Evolutionary conservation across 2,888 invertebrate species (phyloP), one percentile per base, ranked within the genome.

Genomic region (Tigriopus californicus): DNA sequence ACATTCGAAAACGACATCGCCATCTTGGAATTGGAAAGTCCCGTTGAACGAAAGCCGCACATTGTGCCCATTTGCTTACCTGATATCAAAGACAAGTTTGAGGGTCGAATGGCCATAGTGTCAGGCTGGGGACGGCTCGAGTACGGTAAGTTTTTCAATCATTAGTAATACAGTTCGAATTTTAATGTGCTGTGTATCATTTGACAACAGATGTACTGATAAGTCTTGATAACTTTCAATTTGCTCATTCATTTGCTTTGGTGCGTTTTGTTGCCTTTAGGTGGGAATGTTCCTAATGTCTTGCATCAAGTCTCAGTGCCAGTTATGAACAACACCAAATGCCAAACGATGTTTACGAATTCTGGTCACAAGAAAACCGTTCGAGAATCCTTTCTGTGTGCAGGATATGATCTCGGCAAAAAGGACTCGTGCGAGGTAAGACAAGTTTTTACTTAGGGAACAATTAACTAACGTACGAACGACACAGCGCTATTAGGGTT

Each of bases 1-100:
- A 90, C 90, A 0, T 90, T 91, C 67, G 90, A 90, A 68, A 91
- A 90, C 67, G 91, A 92, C 70, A 74, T 91, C 65, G 91, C 91
- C 0, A 70, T 92, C 24, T 70, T 91, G 54, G 90, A 91, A 68
- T 70, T 92, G 63, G 90, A 90, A 62, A 77, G 82, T 8, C 80
- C 89, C 0, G 78, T 91, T 10, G 79, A 81, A 63, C 89, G 83
- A 67, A 87, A 88, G 68, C 79, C 82, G 24, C 89, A 90, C 70
- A 87, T 91, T 63, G 88, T 90, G 44, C 91, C 91, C 24, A 88
- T 91, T 70, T 92, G 91, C 72, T 80, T 92, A 79, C 90, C 89
- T 1, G 81, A 83, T 48, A 61, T 64, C 6, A 67, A 69, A 1
- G 79, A 81, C 1, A 87, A 88, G 67, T 88, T 83, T 70, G 86